Base-by-base conservation (phyloP, 2,113 vertebrate species). In the Ictalurus punctatus region DNA sequence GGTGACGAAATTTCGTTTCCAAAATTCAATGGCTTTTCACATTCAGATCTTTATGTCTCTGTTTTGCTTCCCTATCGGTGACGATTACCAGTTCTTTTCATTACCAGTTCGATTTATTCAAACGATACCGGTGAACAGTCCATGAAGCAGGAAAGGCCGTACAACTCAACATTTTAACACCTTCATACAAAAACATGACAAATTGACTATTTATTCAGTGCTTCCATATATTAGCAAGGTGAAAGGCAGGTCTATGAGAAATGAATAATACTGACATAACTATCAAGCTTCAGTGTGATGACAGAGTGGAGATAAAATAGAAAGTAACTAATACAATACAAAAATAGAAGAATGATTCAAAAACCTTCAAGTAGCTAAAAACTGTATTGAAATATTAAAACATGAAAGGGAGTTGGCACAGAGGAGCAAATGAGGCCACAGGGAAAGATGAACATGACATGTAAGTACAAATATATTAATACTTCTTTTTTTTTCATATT, bases 401-500 rank as follows among this genome's bases (percentile, higher is more conserved):
- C 2, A 73, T 56, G 10, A 76, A 17, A 65, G 37, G 40, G 34
- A 78, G 37, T 63, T 65, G 82, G 82, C 71, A 88, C 69, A 84
- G 40, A 61, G 73, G 59, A 48, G 19, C 30, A 65, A 6, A 13
- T 71, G 80, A 74, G 52, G 19, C 27, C 19, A 58, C 23, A 83
- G 17, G 27, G 27, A 54, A 59, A 23, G 34, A 54, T 37, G 37
- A 82, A 82, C 21, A 54, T 19, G 23, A 82, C 14, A n/a, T 19
- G 23, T 3, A 44, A 34, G 9, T 83, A 88, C 84, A 88, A 91
- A 92, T 92, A 91, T 91, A 92, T 90, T 92, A 90, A 86, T 89
- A 71, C n/a, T 48, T 59, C 58, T 88, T 37, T 4, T 19, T 58
- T 58, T 54, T 56, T 74, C 63, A 90, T 91, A 93, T 91, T 89